Evolutionary conservation across 1,140 invertebrate species (phyloP).

Genomic region (Leucophenga varia): DNA sequence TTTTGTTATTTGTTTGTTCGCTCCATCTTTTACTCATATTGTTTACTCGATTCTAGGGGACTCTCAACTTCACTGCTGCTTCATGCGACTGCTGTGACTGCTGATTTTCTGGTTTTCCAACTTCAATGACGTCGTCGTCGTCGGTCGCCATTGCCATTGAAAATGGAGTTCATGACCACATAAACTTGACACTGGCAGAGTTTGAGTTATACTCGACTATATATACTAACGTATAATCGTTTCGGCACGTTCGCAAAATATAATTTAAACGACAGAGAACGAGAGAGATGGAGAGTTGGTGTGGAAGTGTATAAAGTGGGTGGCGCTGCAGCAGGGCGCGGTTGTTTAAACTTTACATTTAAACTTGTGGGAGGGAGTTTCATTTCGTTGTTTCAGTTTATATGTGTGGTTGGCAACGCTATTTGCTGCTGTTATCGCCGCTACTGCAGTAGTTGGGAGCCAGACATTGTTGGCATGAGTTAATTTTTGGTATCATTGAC

Average conservation of each 20-base stretch:
- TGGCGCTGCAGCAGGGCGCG: constrained; percentile 6
- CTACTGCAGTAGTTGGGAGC: constrained; percentile 15
- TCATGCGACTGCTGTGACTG: neutral
- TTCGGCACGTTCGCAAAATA: neutral
- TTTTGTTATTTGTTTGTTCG: too few species aligned
- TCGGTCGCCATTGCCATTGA: constrained; percentile 36
- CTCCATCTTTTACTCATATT: too few species aligned
- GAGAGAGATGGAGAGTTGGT: constrained; percentile 4
- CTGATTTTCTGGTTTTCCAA: constrained; percentile 3
- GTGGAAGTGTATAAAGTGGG: constrained; percentile 9
- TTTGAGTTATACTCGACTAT: constrained; percentile 1
- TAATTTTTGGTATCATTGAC: constrained; percentile 54
- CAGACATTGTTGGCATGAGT: constrained; percentile 39
- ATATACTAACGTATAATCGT: too few species aligned
- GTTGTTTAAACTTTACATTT: too few species aligned
- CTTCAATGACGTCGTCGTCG: constrained; percentile 18
- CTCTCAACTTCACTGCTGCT: neutral
- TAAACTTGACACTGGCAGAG: constrained; percentile 51
- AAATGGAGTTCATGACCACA: constrained; percentile 51
- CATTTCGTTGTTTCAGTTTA: too few species aligned
- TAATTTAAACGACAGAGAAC: constrained; percentile 2
- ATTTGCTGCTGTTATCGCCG: too few species aligned
- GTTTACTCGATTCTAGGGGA: neutral
- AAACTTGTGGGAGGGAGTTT: too few species aligned
- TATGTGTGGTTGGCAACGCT: too few species aligned